Percentiles rank a stretch among this genome's conserved stretches.
These are phyloP conservation scores for Proisotoma minuta DNA, from an alignment of 2,888 invertebrate species.

Conservation along the genomic window DNA sequence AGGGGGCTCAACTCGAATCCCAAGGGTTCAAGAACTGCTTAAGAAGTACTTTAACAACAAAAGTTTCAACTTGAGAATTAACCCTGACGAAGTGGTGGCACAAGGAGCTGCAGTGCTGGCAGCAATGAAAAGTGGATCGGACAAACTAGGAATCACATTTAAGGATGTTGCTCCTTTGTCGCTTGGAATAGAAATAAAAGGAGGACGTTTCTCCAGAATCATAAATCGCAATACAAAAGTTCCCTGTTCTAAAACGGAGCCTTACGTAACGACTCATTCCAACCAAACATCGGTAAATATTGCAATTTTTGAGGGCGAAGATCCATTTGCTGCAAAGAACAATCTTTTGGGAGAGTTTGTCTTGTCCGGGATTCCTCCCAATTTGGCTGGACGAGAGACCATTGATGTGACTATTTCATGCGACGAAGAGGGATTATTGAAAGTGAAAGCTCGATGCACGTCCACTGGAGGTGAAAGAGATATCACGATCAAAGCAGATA, in stretches of 20 bases:
- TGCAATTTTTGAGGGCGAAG: slow-evolving; percentile 18
- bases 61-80: slow-evolving; percentile 65
- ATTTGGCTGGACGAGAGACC: slow-evolving; percentile 1
- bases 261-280: slow-evolving; percentile 6
- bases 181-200: slow-evolving; percentile 11
- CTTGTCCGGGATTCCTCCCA: slow-evolving; percentile 18
- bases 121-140: slow-evolving; percentile 17
- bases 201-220: slow-evolving; percentile 6
- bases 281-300: slow-evolving; percentile 13
- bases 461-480: slow-evolving; percentile 5
- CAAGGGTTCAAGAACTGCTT: slow-evolving; percentile 62
- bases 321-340: slow-evolving; percentile 1
- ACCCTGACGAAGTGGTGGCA: slow-evolving; percentile 65
- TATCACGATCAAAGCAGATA: slow-evolving; percentile 1
- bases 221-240: slow-evolving; percentile 20
- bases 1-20: slow-evolving; percentile 67
- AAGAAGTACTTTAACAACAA: slow-evolving; percentile 58
- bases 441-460: not conserved
- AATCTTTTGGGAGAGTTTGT: slow-evolving; percentile 12
- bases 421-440: slow-evolving; percentile 5
- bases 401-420: slow-evolving; percentile 8
- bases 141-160: not conserved
- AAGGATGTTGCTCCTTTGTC: slow-evolving; percentile 23
- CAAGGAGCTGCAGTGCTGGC: slow-evolving; percentile 26
- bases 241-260: slow-evolving; percentile 5